phyloP scores from a whole-genome alignment of 1,140 invertebrate genomes.

The Yoshiicerus persimilis region DNA sequence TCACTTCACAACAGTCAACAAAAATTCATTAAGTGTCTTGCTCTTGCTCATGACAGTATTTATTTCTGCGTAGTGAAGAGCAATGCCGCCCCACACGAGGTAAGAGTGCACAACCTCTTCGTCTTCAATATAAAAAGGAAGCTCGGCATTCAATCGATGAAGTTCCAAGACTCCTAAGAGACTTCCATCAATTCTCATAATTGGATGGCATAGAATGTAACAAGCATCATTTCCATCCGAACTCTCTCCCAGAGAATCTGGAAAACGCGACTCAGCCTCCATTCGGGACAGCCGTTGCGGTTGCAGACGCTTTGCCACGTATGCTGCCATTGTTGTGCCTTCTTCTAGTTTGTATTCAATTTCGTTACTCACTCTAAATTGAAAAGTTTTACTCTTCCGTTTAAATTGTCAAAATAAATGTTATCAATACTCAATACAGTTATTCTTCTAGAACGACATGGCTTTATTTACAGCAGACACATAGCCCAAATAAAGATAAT shows the following conservation, averaged over 20 bases:
- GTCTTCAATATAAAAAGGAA: slow-evolving; percentile 65
- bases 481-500: background rate
- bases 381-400: background rate
- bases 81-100: slow-evolving; percentile 63
- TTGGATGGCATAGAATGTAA: slow-evolving; percentile 60
- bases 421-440: background rate
- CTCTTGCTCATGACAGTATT: slow-evolving; percentile 59
- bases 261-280: slow-evolving; percentile 57
- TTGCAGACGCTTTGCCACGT: slow-evolving; percentile 57
- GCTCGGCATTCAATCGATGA: slow-evolving; percentile 52
- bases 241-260: slow-evolving; percentile 48
- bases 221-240: slow-evolving; percentile 47
- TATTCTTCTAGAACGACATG: too few relatives aligned
- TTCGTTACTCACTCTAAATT: background rate
- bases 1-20: slow-evolving; percentile 63
- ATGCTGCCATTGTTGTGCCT: slow-evolving; percentile 55
- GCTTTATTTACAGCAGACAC: too few relatives aligned
- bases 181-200: slow-evolving; percentile 61
- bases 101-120: slow-evolving; percentile 67
- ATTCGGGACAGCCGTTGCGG: slow-evolving; percentile 56
- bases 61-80: slow-evolving; percentile 56
- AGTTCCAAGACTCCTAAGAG: slow-evolving; percentile 61
- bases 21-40: slow-evolving; percentile 61
- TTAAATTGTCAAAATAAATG: background rate
- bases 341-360: slow-evolving; percentile 28